These are phyloP conservation scores for Calliphora vomitoria DNA, from an alignment of 2,888 invertebrate species.

Conservation along the genomic window DNA sequence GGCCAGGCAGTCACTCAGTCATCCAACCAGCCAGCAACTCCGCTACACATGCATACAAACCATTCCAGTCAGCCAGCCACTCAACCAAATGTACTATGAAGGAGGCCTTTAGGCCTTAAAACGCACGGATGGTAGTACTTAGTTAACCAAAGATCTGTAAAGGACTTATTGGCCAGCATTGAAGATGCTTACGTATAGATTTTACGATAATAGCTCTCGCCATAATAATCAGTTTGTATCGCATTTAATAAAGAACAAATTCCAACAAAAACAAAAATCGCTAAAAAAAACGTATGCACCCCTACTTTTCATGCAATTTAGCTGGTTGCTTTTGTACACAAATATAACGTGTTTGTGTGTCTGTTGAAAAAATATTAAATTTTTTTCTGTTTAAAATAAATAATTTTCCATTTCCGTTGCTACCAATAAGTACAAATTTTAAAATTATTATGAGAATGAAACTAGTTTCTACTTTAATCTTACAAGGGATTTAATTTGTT, in stretches of 20 bases:
- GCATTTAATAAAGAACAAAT: slow-evolving; percentile 72
- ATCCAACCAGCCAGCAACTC: background rate
- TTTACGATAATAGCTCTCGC: slow-evolving; percentile 79
- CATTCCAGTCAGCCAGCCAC: slow-evolving; percentile 9
- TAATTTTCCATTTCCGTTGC: slow-evolving; percentile 75
- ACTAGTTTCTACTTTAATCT: background rate
- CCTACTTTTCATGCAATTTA: slow-evolving; percentile 62
- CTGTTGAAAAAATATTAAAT: slow-evolving; percentile 8
- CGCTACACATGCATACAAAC: slow-evolving; percentile 31
- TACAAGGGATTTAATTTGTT: too few relatives aligned
- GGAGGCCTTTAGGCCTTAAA: slow-evolving; percentile 71
- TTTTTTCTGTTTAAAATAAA: slow-evolving; percentile 50
- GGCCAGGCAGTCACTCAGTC: slow-evolving; percentile 43
- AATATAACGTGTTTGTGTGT: background rate
- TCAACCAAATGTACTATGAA: slow-evolving; percentile 41
- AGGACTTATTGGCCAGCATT: slow-evolving; percentile 50
- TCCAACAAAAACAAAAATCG: slow-evolving; percentile 40
- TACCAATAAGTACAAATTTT: slow-evolving; percentile 2
- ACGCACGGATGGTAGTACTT: slow-evolving; percentile 64
- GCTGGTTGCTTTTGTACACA: slow-evolving; percentile 5
- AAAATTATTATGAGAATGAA: background rate
- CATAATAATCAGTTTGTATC: slow-evolving; percentile 82
- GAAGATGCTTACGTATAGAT: slow-evolving; percentile 70
- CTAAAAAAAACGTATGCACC: slow-evolving; percentile 59
- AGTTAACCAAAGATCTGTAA: slow-evolving; percentile 54